Percentiles rank a stretch among this genome's conserved stretches.
Conservation (phyloP, 2,113 vertebrate genomes). For the Corydoras maculifer region DNA sequence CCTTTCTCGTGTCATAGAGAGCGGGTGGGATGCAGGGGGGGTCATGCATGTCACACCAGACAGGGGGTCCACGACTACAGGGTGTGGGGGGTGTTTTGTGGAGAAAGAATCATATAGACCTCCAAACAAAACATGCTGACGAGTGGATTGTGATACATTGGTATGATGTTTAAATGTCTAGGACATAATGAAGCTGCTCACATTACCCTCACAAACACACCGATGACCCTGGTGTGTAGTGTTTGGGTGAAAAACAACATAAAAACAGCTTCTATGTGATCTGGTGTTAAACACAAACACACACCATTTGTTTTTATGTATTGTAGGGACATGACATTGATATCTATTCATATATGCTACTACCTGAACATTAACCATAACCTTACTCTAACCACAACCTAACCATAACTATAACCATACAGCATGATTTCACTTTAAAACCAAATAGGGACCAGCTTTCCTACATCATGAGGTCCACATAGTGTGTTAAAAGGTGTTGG, state of each 20-base stretch:
- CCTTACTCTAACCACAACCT: too few relatives aligned
- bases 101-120: neutral
- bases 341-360: too few relatives aligned
- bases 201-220: neutral
- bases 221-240: too few relatives aligned
- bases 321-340: too few relatives aligned
- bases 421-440: neutral
- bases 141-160: neutral
- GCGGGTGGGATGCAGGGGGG: constrained; percentile 70
- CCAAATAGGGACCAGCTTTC: neutral
- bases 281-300: neutral
- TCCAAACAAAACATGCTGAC: constrained; percentile 19
- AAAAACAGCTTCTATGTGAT: too few relatives aligned
- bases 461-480: constrained; percentile 7
- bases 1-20: constrained; percentile 57
- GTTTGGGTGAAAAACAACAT: too few relatives aligned
- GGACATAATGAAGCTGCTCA: neutral
- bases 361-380: neutral
- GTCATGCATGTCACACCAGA: constrained; percentile 67
- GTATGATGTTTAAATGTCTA: neutral
- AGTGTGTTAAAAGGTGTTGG: too few relatives aligned
- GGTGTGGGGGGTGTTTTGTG: constrained; percentile 38
- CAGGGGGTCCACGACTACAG: constrained; percentile 63
- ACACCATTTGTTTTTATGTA: too few relatives aligned
- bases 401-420: too few relatives aligned